These are phyloP conservation scores for Dinoponera quadriceps DNA, from an alignment of 1,140 invertebrate species.

Conservation along the genomic window DNA sequence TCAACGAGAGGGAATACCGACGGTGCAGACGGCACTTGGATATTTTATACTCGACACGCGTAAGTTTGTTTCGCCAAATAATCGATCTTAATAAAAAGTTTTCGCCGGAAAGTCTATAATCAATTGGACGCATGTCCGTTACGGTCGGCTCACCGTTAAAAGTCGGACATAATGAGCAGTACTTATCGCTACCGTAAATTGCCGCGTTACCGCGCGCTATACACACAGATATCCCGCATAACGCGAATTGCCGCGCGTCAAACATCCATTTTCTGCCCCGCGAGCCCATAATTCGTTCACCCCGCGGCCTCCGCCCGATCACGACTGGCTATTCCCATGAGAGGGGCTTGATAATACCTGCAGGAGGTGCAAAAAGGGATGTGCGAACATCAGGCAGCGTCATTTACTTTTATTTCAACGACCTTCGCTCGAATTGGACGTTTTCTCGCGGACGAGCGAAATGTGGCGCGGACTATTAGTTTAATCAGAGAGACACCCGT, in stretches of 20 bases:
- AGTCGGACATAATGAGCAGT: no score
- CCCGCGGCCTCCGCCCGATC: conserved; percentile 31
- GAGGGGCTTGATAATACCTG: conserved; percentile 25
- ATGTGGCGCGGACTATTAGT: not conserved
- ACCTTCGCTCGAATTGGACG: not conserved
- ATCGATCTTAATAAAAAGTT: no score
- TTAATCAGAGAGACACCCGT: conserved; percentile 2
- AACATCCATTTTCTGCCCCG: conserved; percentile 35
- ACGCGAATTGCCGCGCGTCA: not conserved
- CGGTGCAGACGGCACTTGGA: no score
- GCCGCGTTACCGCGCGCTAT: no score
- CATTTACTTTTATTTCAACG: conserved; percentile 49
- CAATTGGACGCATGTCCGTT: no score
- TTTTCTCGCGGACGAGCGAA: not conserved
- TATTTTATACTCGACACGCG: no score
- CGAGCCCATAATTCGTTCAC: conserved; percentile 48
- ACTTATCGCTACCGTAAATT: no score
- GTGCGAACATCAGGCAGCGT: conserved; percentile 35
- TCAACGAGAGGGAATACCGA: no score
- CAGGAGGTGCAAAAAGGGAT: conserved; percentile 24
- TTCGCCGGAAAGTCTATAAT: no score
- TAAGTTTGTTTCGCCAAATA: no score
- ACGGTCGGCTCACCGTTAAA: no score
- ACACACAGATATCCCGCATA: no score
- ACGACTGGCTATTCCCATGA: conserved; percentile 35